These are phyloP conservation scores for Platycercus adscitus DNA, from an alignment of 2,113 vertebrate genomes.

Conservation along the genomic window DNA sequence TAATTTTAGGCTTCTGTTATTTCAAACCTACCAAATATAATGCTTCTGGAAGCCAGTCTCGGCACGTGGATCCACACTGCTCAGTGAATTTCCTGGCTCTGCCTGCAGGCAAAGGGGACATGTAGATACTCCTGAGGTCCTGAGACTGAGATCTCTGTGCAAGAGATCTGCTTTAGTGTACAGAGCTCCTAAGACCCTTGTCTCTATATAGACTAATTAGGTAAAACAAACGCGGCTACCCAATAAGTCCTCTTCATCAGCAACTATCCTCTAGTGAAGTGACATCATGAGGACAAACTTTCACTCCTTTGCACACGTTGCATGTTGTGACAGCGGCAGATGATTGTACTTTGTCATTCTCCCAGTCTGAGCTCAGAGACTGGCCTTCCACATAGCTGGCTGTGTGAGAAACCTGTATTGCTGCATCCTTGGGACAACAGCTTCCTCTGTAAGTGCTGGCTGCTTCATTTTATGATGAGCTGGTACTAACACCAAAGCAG, in stretches of 20 bases:
- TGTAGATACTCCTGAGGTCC: not conserved
- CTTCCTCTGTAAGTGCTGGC: fast-evolving
- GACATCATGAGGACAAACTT: not conserved
- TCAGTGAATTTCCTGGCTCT: not conserved
- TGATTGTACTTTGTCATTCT: not conserved
- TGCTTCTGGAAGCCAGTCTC: not conserved
- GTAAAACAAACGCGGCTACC: not conserved
- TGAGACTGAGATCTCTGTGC: not conserved
- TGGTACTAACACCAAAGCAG: not conserved
- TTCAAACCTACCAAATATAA: not conserved
- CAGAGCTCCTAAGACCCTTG: not conserved
- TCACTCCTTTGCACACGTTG: fast-evolving
- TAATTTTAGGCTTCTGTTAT: not conserved
- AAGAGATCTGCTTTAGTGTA: not conserved
- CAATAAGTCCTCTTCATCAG: not conserved
- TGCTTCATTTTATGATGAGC: not conserved
- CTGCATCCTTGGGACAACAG: not conserved
- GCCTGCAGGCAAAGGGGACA: not conserved
- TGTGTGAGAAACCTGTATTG: too few relatives aligned
- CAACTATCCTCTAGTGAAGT: not conserved
- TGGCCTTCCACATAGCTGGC: fast-evolving
- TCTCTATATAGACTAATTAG: not conserved
- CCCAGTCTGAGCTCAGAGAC: not conserved
- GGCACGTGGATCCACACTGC: not conserved
- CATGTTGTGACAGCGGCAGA: not conserved